Percentiles rank a stretch among this genome's conserved stretches.
Evolutionary conservation across 2,888 invertebrate species (phyloP).

Genomic region (Odiellus spinosus): DNA sequence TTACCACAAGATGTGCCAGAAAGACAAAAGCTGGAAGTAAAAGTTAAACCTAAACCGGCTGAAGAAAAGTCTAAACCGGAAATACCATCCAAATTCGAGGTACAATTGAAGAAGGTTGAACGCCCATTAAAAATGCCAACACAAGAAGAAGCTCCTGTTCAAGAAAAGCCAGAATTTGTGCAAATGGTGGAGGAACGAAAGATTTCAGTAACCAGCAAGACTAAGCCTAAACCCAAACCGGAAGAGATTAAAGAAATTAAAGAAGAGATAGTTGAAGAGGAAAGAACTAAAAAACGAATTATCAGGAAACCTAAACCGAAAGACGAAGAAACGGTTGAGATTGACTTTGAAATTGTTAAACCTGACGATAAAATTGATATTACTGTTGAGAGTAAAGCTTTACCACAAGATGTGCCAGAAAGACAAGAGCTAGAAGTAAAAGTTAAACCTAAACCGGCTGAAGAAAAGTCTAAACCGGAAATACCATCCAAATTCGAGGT

Average conservation of each 20-base stretch:
- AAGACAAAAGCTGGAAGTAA: slow-evolving; percentile 3
- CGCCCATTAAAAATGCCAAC: no score
- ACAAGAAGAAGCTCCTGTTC: no score
- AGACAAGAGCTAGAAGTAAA: slow-evolving; percentile 5
- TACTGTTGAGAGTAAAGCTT: slow-evolving; percentile 2
- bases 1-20: not conserved
- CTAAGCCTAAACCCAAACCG: slow-evolving; percentile 1
- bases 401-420: slow-evolving; percentile 1
- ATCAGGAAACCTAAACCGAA: not conserved
- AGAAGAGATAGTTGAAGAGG: not conserved
- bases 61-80: no score
- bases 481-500: no score
- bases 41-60: slow-evolving; percentile 8
- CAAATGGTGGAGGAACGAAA: not conserved
- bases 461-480: slow-evolving; percentile 10
- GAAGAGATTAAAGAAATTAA: slow-evolving; percentile 2
- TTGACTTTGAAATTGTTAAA: not conserved
- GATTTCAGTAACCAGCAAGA: slow-evolving; percentile 1
- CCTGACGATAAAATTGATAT: slow-evolving; percentile 1
- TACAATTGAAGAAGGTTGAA: no score
- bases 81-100: no score
- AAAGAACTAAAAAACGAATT: not conserved
- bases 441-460: slow-evolving; percentile 11
- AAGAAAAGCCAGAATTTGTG: no score
- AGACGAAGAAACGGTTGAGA: not conserved